Conservation (phyloP, 2,797 vertebrate species). For the Choloepus didactylus region DNA sequence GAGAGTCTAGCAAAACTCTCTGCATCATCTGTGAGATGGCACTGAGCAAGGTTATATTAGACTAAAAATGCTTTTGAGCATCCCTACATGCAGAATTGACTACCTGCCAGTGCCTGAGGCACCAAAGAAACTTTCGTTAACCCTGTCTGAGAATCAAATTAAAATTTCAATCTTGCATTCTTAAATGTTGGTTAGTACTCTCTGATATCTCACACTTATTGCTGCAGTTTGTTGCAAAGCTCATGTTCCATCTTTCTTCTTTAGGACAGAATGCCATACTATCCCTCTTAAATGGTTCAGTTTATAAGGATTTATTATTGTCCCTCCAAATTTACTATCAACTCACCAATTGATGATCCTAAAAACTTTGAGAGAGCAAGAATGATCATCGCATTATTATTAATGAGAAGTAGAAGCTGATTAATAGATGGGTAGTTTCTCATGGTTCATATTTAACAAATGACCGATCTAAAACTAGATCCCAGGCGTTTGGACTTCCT, state of each 20-base stretch:
- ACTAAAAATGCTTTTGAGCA: neutral
- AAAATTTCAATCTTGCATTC: neutral
- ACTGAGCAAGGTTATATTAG: neutral
- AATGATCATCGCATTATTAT: neutral
- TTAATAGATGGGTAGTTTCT: neutral
- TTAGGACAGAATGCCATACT: neutral
- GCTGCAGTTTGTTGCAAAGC: constrained; percentile 9
- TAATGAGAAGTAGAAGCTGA: neutral
- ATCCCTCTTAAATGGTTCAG: neutral
- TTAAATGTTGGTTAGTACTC: neutral
- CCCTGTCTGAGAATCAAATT: neutral
- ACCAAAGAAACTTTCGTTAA: neutral
- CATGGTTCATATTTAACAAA: neutral
- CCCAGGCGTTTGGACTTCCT: neutral
- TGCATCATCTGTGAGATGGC: neutral
- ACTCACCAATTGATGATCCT: neutral
- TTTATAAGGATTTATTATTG: neutral
- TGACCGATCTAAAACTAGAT: neutral
- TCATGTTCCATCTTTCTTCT: neutral
- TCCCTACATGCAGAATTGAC: neutral
- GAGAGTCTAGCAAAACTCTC: neutral
- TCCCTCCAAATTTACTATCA: neutral
- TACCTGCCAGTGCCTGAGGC: neutral
- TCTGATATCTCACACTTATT: neutral
- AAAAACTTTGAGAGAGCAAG: neutral